Conservation (phyloP, 2,113 vertebrate genomes). For the Merops nubicus region DNA sequence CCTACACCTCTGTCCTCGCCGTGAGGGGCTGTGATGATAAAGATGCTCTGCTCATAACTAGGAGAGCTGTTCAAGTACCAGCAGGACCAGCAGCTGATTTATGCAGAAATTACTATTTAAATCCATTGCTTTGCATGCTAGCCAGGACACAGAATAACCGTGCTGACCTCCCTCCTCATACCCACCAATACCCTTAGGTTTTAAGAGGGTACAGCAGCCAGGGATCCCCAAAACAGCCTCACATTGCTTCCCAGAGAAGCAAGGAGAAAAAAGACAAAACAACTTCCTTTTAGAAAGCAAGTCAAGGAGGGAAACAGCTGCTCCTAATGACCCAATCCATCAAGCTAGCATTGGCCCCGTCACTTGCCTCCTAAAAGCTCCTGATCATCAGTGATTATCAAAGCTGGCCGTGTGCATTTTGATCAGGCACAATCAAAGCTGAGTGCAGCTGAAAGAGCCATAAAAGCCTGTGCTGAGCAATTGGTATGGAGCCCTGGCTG, state of each 20-base stretch:
- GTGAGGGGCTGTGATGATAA: rapidly evolving
- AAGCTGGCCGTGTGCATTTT: constrained; percentile 44
- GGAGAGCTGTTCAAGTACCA: background rate
- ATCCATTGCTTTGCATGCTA: background rate
- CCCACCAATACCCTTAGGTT: background rate
- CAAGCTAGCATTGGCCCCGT: background rate
- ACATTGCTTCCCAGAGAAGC: background rate
- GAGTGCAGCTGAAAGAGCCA: constrained; percentile 36
- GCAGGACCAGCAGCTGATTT: background rate
- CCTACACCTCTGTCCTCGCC: background rate
- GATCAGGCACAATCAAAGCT: constrained; percentile 60
- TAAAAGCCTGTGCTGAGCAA: constrained; percentile 46
- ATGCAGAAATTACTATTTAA: background rate
- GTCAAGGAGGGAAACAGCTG: constrained; percentile 29
- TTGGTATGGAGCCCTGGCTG: constrained; percentile 21
- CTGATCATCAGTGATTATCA: constrained; percentile 60
- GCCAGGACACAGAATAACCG: background rate
- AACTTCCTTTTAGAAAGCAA: background rate
- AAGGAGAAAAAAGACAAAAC: background rate
- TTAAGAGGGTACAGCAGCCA: background rate
- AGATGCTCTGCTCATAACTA: background rate
- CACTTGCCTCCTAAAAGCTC: constrained; percentile 59
- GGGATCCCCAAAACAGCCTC: background rate
- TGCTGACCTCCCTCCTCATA: background rate
- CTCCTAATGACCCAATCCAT: constrained; percentile 44